A percentile compares a stretch with the other conserved stretches of the same genome.
phyloP scores from a whole-genome alignment of 1,140 invertebrate species.

The Hermatobates lingyangjiaoensis region DNA sequence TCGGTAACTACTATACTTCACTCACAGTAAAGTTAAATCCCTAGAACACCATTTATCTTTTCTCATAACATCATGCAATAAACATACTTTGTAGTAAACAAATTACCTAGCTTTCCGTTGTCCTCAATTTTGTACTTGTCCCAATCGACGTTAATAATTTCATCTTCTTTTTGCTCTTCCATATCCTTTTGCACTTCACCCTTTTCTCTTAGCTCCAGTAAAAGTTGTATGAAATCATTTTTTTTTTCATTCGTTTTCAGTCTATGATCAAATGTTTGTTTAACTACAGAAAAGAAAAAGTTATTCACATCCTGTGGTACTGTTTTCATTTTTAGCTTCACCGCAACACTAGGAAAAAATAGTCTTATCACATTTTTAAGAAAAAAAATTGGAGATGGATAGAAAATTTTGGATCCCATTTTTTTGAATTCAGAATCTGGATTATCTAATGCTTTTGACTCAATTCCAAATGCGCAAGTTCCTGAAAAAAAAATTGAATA shows the following conservation, averaged over 20 bases:
- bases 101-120: no score
- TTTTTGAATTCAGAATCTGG: slow-evolving; percentile 27
- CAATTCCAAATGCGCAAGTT: slow-evolving; percentile 33
- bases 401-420: slow-evolving; percentile 25
- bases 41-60: no score
- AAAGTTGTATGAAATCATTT: slow-evolving; percentile 25
- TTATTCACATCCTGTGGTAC: slow-evolving; percentile 17
- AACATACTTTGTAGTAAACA: no score
- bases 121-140: no score
- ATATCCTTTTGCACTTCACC: no score
- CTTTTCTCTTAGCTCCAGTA: slow-evolving; percentile 15
- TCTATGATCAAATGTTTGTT: slow-evolving; percentile 24
- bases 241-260: slow-evolving; percentile 23
- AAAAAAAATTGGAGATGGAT: slow-evolving; percentile 18
- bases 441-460: slow-evolving; percentile 28
- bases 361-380: slow-evolving; percentile 5
- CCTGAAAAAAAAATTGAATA: slow-evolving; percentile 20
- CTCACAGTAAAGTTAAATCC: no score
- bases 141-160: no score
- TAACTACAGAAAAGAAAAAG: slow-evolving; percentile 29
- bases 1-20: no score
- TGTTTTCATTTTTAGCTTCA: slow-evolving; percentile 11
- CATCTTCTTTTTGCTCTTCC: no score
- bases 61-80: no score
- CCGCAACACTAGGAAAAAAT: slow-evolving; percentile 7